Percentiles rank a stretch among this genome's conserved stretches.
Evolutionary conservation across 2,113 vertebrate species (phyloP).

Genomic region (Amphilophus citrinellus): DNA sequence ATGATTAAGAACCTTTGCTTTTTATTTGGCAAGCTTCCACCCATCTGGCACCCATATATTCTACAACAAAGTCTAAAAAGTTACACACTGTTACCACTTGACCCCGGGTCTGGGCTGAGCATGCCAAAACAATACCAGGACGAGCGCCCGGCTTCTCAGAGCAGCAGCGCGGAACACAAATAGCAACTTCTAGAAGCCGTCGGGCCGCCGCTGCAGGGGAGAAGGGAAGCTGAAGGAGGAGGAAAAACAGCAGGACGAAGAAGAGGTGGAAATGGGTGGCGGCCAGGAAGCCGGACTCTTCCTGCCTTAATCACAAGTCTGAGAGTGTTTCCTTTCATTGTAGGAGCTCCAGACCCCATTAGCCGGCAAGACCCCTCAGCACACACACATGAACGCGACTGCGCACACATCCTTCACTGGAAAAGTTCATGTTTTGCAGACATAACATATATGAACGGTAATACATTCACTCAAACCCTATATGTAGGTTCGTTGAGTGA

Average conservation of each 20-base stretch:
- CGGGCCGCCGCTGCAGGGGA: conserved; percentile 58
- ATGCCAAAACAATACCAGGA: conserved; percentile 77
- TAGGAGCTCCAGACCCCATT: conserved; percentile 75
- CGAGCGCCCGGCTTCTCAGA: conserved; percentile 64
- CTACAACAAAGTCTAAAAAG: conserved; percentile 33
- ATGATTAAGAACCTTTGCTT: conserved; percentile 19
- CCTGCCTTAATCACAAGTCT: conserved; percentile 83
- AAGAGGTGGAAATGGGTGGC: conserved; percentile 84
- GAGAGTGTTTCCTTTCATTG: conserved; percentile 85
- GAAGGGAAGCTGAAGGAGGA: conserved; percentile 66
- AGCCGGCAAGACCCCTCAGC: conserved; percentile 51
- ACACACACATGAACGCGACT: conserved; percentile 18
- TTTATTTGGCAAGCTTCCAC: conserved; percentile 38
- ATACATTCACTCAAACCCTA: conserved; percentile 14
- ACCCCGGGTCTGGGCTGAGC: conserved; percentile 59
- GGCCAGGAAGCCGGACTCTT: conserved; percentile 80
- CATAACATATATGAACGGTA: conserved; percentile 14
- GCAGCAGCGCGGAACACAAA: conserved; percentile 72
- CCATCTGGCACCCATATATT: conserved; percentile 37
- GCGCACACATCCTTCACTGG: conserved; percentile 31
- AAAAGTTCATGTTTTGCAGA: conserved; percentile 17
- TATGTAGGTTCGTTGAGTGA: conserved; percentile 25
- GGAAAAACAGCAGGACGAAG: conserved; percentile 79
- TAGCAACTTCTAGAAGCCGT: conserved; percentile 74
- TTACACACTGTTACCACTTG: conserved; percentile 42